Percentiles rank a stretch among this genome's conserved stretches.
These are phyloP conservation scores for Drosophila limbata DNA, from an alignment of 2,888 invertebrate genomes.

Conservation along the genomic window DNA sequence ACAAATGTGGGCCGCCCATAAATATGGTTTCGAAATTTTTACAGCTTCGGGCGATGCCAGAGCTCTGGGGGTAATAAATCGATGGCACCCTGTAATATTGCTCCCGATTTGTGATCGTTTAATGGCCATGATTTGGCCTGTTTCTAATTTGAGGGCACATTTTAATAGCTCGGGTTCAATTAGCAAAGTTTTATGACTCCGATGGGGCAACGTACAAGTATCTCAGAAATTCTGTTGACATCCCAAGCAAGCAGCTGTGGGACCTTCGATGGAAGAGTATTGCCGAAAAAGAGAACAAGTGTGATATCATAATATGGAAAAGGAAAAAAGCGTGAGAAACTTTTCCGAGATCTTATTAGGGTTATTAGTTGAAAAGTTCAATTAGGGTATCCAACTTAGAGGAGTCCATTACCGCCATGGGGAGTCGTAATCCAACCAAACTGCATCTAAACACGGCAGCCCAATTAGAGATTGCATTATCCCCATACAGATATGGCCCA, in stretches of 20 bases:
- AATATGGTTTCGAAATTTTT: slow-evolving; percentile 43
- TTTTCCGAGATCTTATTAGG: not conserved
- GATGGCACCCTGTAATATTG: slow-evolving; percentile 40
- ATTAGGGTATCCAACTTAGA: slow-evolving; percentile 9
- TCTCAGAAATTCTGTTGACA: slow-evolving; percentile 43
- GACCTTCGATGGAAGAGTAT: slow-evolving; percentile 17
- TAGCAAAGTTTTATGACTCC: slow-evolving; percentile 59
- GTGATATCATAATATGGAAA: not conserved
- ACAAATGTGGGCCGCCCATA: slow-evolving; percentile 24
- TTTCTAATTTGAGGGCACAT: slow-evolving; percentile 47
- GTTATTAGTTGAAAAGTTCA: slow-evolving; percentile 11
- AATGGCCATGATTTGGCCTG: slow-evolving; percentile 38
- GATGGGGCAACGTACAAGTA: slow-evolving; percentile 21
- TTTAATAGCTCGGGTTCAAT: slow-evolving; percentile 55
- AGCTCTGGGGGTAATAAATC: slow-evolving; percentile 41
- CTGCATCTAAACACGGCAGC: slow-evolving; percentile 36
- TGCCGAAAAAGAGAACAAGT: slow-evolving; percentile 8
- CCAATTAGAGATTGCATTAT: slow-evolving; percentile 52
- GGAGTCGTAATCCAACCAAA: slow-evolving; percentile 42
- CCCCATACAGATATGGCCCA: slow-evolving; percentile 44
- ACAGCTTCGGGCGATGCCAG: slow-evolving; percentile 9
- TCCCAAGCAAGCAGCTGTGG: slow-evolving; percentile 18
- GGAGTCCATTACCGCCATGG: slow-evolving; percentile 61
- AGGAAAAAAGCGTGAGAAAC: slow-evolving; percentile 16
- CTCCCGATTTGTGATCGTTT: slow-evolving; percentile 29